Base-by-base conservation (phyloP, 2,113 vertebrate genomes). In the Apistogramma diplotaenia region DNA sequence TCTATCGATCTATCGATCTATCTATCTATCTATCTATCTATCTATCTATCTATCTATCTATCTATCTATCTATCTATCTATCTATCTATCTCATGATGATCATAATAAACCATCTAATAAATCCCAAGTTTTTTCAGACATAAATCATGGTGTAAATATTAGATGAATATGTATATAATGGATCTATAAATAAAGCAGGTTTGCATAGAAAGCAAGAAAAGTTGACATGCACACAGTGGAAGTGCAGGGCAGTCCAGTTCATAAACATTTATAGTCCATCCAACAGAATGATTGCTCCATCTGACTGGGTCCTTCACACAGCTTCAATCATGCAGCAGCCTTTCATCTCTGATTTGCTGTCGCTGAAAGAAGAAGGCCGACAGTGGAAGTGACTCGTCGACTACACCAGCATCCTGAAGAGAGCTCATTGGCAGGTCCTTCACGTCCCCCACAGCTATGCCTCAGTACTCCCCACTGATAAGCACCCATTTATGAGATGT, bases 291-390 rank as follows among this genome's bases (percentile, higher is more conserved):
- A 71, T 79, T 79, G 71, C n/a, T 43, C 43, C 55, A 29, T 43
- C 67, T 59, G 11, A 46, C 43, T 46, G 43, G 43, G 43, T 46
- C 43, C 58, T 53, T 56, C 49, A 18, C 40, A 65, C 37, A n/a
- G 29, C 72, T 59, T 53, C 58, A 21, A 40, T 46, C 43, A 46
- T 46, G 10, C 33, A 18, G 40, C 15, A 72, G 72, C 51, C 76
- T 79, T 65, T 87, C 62, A 80, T 65, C 73, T 61, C 6, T 58
- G 31, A 54, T 80, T 53, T 18, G 71, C 46, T 40, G 53, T 11
- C 5, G 15, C 21, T 49, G 46, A 27, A n/a, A 27, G 46, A 31
- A 37, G 43, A 21, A 7, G 25, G 53, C 13, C 1, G 1, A 16
- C 51, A 1, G 25, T 46, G 55, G 11, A 54, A 21, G 33, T 40